Evolutionary conservation across 2,888 invertebrate species (phyloP).

Genomic region (Calephelis perditalis): DNA sequence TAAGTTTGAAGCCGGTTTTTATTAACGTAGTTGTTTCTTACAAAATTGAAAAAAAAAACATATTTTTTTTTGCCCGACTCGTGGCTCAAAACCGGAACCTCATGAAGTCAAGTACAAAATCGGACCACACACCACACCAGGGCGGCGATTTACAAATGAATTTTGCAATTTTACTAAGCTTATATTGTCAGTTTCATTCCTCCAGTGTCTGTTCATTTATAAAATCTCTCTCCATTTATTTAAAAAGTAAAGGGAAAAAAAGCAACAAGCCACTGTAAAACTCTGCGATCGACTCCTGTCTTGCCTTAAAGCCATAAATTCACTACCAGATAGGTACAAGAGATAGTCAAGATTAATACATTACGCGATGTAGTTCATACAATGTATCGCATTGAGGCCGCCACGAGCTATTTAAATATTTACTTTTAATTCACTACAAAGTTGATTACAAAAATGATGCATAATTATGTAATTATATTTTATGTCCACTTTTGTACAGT

Average conservation of each 20-base stretch:
- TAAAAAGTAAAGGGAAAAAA: slow-evolving; percentile 10
- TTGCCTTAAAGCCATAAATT: slow-evolving; percentile 12
- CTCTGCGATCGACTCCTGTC: slow-evolving; percentile 16
- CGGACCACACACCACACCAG: no score
- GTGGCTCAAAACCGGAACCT: no score
- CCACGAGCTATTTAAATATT: not conserved
- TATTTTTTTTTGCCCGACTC: no score
- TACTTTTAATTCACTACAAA: slow-evolving; percentile 11
- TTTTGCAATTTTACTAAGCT: no score
- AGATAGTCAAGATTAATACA: slow-evolving; percentile 14
- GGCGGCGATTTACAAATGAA: no score
- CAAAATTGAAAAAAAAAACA: no score
- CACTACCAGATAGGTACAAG: slow-evolving; percentile 15
- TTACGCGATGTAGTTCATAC: slow-evolving; percentile 15
- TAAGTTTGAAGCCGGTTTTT: no score
- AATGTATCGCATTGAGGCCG: slow-evolving; percentile 14
- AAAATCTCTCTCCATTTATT: slow-evolving; percentile 4
- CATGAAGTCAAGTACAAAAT: no score
- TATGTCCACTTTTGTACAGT: not conserved
- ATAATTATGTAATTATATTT: slow-evolving; percentile 8
- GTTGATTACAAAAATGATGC: slow-evolving; percentile 10
- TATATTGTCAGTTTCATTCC: no score
- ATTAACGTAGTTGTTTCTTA: no score
- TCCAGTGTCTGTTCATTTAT: no score
- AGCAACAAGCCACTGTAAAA: slow-evolving; percentile 11